Evolutionary conservation across 2,113 vertebrate species (phyloP).

Genomic region (Leptodactylus fuscus): DNA sequence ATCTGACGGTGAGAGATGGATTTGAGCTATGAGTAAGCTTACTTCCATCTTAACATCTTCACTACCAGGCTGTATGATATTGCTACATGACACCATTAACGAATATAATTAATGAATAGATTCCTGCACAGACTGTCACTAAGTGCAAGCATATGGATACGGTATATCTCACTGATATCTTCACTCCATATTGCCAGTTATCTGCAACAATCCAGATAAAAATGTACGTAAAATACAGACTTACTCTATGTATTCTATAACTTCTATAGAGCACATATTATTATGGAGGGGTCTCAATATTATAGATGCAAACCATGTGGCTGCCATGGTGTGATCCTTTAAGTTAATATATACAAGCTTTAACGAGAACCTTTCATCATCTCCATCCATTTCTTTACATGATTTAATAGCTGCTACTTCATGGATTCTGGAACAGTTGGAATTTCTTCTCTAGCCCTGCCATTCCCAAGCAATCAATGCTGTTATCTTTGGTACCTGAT

Average conservation of each 20-base stretch:
- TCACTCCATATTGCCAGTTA: too few species aligned
- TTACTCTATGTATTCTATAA: neutral
- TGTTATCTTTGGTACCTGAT: too few species aligned
- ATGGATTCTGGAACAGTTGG: too few species aligned
- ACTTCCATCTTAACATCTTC: conserved; percentile 46
- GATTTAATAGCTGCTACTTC: too few species aligned
- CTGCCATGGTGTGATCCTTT: neutral
- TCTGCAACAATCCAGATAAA: too few species aligned
- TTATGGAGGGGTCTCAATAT: neutral
- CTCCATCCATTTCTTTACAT: too few species aligned
- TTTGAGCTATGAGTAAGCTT: conserved; percentile 15
- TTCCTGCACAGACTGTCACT: neutral
- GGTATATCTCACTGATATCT: too few species aligned
- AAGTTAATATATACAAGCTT: too few species aligned
- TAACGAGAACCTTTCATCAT: too few species aligned
- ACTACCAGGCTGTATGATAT: neutral
- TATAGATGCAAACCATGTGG: neutral
- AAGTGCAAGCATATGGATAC: neutral
- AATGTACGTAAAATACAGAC: neutral
- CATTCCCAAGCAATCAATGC: too few species aligned
- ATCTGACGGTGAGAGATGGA: conserved; percentile 55
- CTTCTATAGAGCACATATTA: too few species aligned
- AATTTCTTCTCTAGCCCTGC: too few species aligned
- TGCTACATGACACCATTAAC: neutral
- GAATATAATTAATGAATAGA: neutral